Conservation (phyloP, 2,797 vertebrate species). For the Crenuchus spilurus region DNA sequence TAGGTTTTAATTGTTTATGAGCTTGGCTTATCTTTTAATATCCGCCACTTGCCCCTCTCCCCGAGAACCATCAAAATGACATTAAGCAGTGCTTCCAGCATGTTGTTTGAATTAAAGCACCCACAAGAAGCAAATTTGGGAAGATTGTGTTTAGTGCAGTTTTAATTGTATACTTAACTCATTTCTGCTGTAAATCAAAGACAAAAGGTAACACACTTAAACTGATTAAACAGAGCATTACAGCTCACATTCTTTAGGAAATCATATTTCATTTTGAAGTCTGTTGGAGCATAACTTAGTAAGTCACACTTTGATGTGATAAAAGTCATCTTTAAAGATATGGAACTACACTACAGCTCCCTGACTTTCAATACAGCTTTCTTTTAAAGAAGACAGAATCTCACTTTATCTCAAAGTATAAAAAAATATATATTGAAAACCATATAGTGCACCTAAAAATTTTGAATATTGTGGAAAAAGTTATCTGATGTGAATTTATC, state of each 20-base stretch:
- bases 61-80: conserved; percentile 55
- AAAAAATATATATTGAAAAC: no score
- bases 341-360: no score
- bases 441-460: no score
- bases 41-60: conserved; percentile 47
- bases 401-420: not conserved
- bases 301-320: no score
- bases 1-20: conserved; percentile 65
- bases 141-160: not conserved
- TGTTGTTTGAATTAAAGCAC: conserved; percentile 68
- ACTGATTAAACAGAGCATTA: no score
- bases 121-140: conserved; percentile 46
- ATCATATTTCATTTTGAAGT: no score
- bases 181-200: not conserved
- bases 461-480: no score
- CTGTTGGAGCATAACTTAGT: no score
- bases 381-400: not conserved
- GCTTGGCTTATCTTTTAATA: conserved; percentile 69
- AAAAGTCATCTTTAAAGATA: no score
- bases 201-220: not conserved
- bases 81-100: conserved; percentile 63
- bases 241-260: not conserved
- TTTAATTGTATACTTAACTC: not conserved
- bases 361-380: not conserved
- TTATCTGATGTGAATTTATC: no score